Conservation (phyloP, 1,140 invertebrate species). For the Nixonia krombeini region DNA sequence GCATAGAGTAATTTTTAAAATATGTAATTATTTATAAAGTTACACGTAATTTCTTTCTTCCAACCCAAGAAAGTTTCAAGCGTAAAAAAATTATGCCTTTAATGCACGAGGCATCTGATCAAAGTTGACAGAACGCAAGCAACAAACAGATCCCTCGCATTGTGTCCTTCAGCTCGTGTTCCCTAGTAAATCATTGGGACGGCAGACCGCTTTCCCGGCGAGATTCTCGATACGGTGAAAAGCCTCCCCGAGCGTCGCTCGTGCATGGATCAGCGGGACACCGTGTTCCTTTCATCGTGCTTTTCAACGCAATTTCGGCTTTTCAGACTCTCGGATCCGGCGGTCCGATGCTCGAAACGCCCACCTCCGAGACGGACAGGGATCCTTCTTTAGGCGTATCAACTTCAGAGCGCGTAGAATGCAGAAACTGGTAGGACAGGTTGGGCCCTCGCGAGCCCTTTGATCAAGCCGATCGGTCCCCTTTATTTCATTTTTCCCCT, state of each 20-base stretch:
- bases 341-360: conserved; percentile 23
- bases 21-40: no score
- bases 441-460: conserved; percentile 43
- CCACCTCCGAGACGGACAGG: conserved; percentile 25
- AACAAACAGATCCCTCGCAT: background rate
- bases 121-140: no score
- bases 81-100: background rate
- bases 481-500: conserved; percentile 45
- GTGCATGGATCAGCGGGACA: conserved; percentile 22
- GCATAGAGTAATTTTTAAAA: no score
- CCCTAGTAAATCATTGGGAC: no score
- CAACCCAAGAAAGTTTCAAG: no score
- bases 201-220: background rate
- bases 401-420: conserved; percentile 41
- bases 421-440: conserved; percentile 55
- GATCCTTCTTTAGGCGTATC: conserved; percentile 42
- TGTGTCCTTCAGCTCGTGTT: background rate
- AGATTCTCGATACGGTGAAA: background rate
- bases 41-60: no score
- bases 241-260: background rate
- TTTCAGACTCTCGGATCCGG: conserved; percentile 22
- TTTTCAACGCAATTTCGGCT: conserved; percentile 26
- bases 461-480: conserved; percentile 38
- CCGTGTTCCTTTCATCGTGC: conserved; percentile 17
- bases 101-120: background rate